phyloP scores from a whole-genome alignment of 2,888 invertebrate genomes.

The Dryocosmus kuriphilus region DNA sequence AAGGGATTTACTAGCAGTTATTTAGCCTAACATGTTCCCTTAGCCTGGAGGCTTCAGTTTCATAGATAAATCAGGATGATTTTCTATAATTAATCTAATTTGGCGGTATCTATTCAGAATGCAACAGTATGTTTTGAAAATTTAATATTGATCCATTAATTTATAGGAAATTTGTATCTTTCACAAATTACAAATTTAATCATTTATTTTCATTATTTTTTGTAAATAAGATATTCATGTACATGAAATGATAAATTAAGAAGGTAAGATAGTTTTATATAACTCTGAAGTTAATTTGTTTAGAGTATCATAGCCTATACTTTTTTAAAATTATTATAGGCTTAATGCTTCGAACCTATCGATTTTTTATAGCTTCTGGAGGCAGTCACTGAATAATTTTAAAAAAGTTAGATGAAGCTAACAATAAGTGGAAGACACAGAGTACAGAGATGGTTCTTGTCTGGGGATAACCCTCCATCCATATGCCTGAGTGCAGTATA shows the following conservation, averaged over 20 bases:
- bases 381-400: not conserved
- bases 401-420: slow-evolving; percentile 55
- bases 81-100: no score
- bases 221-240: not conserved
- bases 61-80: no score
- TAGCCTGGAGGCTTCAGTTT: no score
- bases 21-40: no score
- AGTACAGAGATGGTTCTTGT: slow-evolving; percentile 70
- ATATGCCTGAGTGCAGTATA: slow-evolving; percentile 65
- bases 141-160: not conserved
- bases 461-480: slow-evolving; percentile 72
- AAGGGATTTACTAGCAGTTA: no score
- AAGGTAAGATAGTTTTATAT: not conserved
- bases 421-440: slow-evolving; percentile 65
- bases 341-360: not conserved
- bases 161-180: not conserved
- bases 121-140: not conserved
- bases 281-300: not conserved
- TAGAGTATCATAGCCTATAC: not conserved
- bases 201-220: not conserved
- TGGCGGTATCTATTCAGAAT: no score
- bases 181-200: not conserved
- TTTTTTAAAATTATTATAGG: not conserved
- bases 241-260: not conserved
- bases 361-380: not conserved